These are phyloP conservation scores for Polylopha cassiicola DNA, from an alignment of 2,888 invertebrate species.

Conservation along the genomic window DNA sequence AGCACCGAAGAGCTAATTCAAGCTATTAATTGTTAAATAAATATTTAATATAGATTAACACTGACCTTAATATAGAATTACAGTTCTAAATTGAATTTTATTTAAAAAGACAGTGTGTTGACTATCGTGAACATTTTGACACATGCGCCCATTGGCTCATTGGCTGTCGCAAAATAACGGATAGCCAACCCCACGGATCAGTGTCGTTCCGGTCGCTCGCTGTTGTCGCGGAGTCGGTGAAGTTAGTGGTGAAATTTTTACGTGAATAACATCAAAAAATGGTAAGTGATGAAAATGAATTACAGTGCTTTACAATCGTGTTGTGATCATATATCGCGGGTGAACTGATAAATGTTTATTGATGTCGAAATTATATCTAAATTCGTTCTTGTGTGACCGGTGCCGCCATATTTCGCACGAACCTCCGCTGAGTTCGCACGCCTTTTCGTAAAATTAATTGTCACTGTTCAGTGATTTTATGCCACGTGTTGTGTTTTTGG, in stretches of 20 bases:
- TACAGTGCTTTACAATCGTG: slow-evolving; percentile 52
- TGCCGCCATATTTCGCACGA: slow-evolving; percentile 76
- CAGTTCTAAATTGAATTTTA: slow-evolving; percentile 12
- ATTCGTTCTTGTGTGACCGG: slow-evolving; percentile 58
- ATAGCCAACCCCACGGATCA: slow-evolving; percentile 68
- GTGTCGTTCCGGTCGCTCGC: slow-evolving; percentile 76
- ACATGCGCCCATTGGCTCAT: slow-evolving; percentile 76
- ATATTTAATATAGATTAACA: slow-evolving; percentile 8
- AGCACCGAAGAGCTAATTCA: not conserved
- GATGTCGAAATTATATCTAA: slow-evolving; percentile 51
- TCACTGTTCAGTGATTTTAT: slow-evolving; percentile 73
- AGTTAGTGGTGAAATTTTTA: slow-evolving; percentile 73
- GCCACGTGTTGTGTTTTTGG: slow-evolving; percentile 70
- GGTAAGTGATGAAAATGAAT: slow-evolving; percentile 70
- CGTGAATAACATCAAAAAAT: slow-evolving; percentile 76
- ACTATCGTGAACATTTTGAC: slow-evolving; percentile 58
- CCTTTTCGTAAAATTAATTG: slow-evolving; percentile 67
- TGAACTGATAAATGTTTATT: slow-evolving; percentile 37
- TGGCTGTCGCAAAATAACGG: slow-evolving; percentile 56
- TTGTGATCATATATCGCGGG: slow-evolving; percentile 42
- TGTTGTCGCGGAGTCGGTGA: slow-evolving; percentile 73
- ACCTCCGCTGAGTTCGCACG: slow-evolving; percentile 67
- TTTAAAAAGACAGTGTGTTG: slow-evolving; percentile 43
- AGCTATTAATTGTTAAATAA: slow-evolving; percentile 1
- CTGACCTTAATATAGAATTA: not conserved